phyloP scores from a whole-genome alignment of 2,888 invertebrate species.

The Pristionchus mayeri region DNA sequence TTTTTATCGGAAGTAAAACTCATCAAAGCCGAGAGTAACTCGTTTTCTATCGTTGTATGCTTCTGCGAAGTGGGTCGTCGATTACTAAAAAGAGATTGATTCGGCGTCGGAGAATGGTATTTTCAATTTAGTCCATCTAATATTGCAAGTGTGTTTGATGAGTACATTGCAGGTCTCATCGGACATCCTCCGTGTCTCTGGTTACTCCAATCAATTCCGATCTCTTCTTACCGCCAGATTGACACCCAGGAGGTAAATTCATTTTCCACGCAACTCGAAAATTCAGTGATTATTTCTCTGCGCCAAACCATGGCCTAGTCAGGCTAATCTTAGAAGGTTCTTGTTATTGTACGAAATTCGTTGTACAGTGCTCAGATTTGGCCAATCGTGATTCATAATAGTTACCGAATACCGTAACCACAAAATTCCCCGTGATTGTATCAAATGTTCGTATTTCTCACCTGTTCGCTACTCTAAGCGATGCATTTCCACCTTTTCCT shows the following conservation, averaged over 20 bases:
- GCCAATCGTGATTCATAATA: too few relatives aligned
- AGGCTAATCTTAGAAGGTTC: background rate
- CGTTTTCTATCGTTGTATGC: background rate
- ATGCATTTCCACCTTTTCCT: background rate
- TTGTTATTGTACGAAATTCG: background rate
- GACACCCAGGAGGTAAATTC: constrained; percentile 5
- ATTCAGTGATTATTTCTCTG: background rate
- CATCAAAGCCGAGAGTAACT: too few relatives aligned
- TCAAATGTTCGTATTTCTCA: background rate
- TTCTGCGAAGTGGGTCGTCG: background rate
- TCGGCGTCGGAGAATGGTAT: constrained; percentile 27
- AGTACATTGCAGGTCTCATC: constrained; percentile 70
- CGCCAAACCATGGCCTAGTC: background rate
- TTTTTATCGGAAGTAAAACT: constrained; percentile 8
- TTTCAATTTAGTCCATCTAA: background rate
- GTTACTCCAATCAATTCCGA: constrained; percentile 74
- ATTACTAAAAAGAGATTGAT: background rate
- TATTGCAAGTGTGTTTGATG: background rate
- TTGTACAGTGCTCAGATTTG: background rate
- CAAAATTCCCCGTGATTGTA: background rate
- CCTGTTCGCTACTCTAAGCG: background rate
- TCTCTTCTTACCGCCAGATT: constrained; percentile 59
- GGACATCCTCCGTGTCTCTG: constrained; percentile 74
- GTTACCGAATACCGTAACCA: constrained; percentile 29
- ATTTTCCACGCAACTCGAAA: background rate